These are phyloP conservation scores for Agriotes lineatus DNA, from an alignment of 2,888 invertebrate genomes.

Conservation along the genomic window DNA sequence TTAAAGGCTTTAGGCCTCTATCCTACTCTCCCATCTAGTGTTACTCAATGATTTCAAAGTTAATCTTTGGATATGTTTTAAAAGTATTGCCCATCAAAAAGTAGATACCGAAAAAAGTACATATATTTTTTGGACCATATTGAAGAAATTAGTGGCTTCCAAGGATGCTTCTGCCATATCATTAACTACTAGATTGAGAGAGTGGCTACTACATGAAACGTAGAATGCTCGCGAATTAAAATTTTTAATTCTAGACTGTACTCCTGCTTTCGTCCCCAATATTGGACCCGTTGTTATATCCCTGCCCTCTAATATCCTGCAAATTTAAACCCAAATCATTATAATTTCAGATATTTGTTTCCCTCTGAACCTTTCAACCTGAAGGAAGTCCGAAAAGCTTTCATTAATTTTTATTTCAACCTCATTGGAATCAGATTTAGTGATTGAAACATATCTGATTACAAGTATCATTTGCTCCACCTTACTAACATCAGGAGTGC, in stretches of 20 bases:
- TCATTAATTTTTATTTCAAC: constrained; percentile 33
- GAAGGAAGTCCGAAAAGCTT: constrained; percentile 1
- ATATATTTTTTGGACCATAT: constrained; percentile 46
- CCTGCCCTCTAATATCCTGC: constrained; percentile 37
- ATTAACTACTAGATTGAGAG: constrained; percentile 49
- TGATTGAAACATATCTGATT: constrained; percentile 47
- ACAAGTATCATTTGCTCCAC: too few species aligned
- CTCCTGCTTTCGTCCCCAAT: constrained; percentile 43
- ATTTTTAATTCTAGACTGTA: constrained; percentile 44
- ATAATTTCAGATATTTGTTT: constrained; percentile 48
- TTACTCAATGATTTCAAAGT: constrained; percentile 40
- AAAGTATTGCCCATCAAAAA: constrained; percentile 41
- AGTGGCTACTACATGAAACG: constrained; percentile 49
- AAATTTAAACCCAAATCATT: constrained; percentile 42
- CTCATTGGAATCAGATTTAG: constrained; percentile 33
- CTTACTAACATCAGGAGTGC: too few species aligned
- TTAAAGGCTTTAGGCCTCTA: constrained; percentile 14
- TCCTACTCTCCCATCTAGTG: constrained; percentile 28
- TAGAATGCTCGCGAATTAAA: constrained; percentile 48
- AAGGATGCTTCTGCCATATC: constrained; percentile 45
- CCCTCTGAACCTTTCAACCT: constrained; percentile 35
- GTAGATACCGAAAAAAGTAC: constrained; percentile 48
- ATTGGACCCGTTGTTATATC: constrained; percentile 48
- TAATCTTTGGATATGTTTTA: constrained; percentile 43
- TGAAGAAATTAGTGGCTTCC: constrained; percentile 41